These are phyloP conservation scores for Helleia helle DNA, from an alignment of 2,888 invertebrate genomes.

Conservation along the genomic window DNA sequence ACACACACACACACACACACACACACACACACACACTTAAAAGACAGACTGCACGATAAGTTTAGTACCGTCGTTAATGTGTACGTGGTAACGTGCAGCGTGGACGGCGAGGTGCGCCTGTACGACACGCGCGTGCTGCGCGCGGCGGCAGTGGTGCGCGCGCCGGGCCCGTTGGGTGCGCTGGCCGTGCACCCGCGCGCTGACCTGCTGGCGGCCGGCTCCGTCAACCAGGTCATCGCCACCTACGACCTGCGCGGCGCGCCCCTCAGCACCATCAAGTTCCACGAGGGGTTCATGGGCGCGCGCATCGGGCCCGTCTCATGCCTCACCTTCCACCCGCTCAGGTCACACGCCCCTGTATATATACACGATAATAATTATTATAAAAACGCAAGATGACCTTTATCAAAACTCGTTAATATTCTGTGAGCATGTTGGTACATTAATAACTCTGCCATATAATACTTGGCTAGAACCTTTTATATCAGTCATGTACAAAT, in stretches of 20 bases:
- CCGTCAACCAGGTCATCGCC: slow-evolving; percentile 84
- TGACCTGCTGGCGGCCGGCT: slow-evolving; percentile 87
- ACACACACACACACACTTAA: too few species aligned
- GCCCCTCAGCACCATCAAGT: slow-evolving; percentile 84
- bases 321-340: slow-evolving; percentile 92
- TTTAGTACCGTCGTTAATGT: too few species aligned
- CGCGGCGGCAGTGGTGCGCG: slow-evolving; percentile 76
- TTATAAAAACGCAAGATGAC: too few species aligned
- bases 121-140: slow-evolving; percentile 79
- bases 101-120: slow-evolving; percentile 83
- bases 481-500: too few species aligned
- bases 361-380: too few species aligned
- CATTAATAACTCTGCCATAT: too few species aligned
- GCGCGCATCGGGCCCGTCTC: slow-evolving; percentile 90
- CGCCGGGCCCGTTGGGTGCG: slow-evolving; percentile 84
- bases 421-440: too few species aligned
- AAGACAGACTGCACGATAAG: too few species aligned
- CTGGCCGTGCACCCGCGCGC: slow-evolving; percentile 87
- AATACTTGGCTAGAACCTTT: too few species aligned
- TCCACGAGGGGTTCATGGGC: slow-evolving; percentile 91
- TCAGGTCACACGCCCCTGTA: too few species aligned
- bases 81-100: slow-evolving; percentile 45
- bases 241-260: slow-evolving; percentile 83
- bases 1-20: too few species aligned
- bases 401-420: too few species aligned